Evolutionary conservation across 2,888 invertebrate species (phyloP).

Genomic region (Synanthedon andrenaeformis): DNA sequence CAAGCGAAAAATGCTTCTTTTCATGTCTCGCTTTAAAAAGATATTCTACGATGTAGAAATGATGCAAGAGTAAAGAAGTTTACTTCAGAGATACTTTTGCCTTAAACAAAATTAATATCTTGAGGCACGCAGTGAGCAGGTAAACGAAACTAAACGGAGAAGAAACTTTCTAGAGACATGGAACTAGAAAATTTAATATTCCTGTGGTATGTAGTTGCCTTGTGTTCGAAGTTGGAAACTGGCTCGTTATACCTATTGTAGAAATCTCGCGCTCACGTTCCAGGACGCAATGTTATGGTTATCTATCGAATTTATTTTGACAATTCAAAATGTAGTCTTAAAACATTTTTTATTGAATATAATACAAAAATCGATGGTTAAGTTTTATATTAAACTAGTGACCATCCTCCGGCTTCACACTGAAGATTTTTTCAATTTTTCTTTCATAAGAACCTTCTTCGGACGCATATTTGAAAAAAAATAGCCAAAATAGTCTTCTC

Average conservation of each 20-base stretch:
- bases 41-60: too few species aligned
- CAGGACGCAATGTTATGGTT: not conserved
- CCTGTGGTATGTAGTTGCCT: conserved; percentile 21
- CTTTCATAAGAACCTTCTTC: too few species aligned
- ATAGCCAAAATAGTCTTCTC: too few species aligned
- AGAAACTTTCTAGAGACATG: conserved; percentile 48
- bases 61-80: too few species aligned
- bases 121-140: conserved; percentile 29
- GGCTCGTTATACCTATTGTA: conserved; percentile 5
- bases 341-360: not conserved
- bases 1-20: too few species aligned
- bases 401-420: too few species aligned
- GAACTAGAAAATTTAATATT: conserved; percentile 55
- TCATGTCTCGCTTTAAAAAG: too few species aligned
- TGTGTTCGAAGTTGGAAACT: conserved; percentile 4
- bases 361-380: not conserved
- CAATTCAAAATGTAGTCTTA: too few species aligned
- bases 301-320: not conserved
- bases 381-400: too few species aligned
- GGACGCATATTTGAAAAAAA: too few species aligned
- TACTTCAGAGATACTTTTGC: too few species aligned
- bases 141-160: conserved; percentile 41
- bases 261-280: not conserved
- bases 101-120: conserved; percentile 44
- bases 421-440: too few species aligned